These are phyloP conservation scores for Arnoldichthys spilopterus DNA, from an alignment of 2,797 vertebrate species.

Conservation along the genomic window DNA sequence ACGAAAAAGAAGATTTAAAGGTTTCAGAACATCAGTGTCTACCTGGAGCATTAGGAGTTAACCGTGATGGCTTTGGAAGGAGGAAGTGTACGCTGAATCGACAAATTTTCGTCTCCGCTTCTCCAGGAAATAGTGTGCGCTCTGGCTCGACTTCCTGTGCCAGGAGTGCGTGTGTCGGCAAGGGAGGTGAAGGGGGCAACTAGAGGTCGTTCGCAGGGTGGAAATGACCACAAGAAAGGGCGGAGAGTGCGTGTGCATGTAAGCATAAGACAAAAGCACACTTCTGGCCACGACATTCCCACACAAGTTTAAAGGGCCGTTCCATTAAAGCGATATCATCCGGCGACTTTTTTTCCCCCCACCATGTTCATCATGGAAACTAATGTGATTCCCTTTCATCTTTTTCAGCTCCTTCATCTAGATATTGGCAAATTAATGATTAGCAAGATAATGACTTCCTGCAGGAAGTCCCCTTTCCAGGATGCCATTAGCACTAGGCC, in stretches of 20 bases:
- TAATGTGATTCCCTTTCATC: constrained; percentile 38
- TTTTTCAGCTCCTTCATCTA: constrained; percentile 33
- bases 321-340: neutral
- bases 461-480: constrained; percentile 37
- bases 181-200: constrained; percentile 28
- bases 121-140: constrained; percentile 58
- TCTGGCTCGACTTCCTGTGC: constrained; percentile 56
- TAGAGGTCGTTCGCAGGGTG: constrained; percentile 41
- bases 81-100: constrained; percentile 56
- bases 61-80: constrained; percentile 15
- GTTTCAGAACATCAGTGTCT: neutral
- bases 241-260: constrained; percentile 28
- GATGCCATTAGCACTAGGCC: constrained; percentile 41
- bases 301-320: constrained; percentile 21
- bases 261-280: constrained; percentile 11
- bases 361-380: constrained; percentile 1
- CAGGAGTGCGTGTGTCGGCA: constrained; percentile 24
- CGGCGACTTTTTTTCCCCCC: neutral
- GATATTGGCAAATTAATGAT: constrained; percentile 47
- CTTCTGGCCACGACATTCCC: constrained; percentile 18
- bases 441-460: constrained; percentile 51
- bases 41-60: neutral
- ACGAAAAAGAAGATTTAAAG: neutral
- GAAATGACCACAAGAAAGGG: constrained; percentile 54
- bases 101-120: constrained; percentile 52